Evolutionary conservation across 2,113 vertebrate genomes (phyloP).

Genomic region (Lontra canadensis): DNA sequence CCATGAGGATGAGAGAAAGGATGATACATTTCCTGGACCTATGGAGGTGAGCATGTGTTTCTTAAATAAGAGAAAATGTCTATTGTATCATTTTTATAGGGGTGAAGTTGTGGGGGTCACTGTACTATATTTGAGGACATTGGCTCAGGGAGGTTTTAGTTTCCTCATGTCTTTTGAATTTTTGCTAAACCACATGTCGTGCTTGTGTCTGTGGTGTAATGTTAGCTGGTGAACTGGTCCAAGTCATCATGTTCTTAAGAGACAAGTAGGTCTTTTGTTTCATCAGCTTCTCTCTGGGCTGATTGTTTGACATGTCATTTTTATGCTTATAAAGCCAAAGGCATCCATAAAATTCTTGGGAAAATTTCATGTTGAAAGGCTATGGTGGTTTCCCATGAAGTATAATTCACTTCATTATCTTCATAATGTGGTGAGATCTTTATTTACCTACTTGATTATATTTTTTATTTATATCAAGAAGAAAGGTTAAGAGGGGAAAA

Average conservation of each 20-base stretch:
- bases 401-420: not conserved
- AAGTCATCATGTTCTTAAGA: not conserved
- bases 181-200: conserved; percentile 33
- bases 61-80: not conserved
- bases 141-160: not conserved
- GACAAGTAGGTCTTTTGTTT: conserved; percentile 44
- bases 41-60: conserved; percentile 6
- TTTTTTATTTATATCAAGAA: not conserved
- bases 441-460: not conserved
- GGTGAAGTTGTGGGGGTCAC: not conserved
- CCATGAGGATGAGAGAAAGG: not conserved
- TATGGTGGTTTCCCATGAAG: not conserved
- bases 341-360: not conserved
- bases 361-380: not conserved
- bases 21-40: not conserved
- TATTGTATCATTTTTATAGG: not conserved
- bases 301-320: not conserved
- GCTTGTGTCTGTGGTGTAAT: not conserved
- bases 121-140: not conserved
- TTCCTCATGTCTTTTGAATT: conserved; percentile 48
- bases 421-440: not conserved
- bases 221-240: not conserved
- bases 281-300: not conserved
- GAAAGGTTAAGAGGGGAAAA: not conserved
- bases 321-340: not conserved